Percentiles rank a stretch among this genome's conserved stretches.
Conservation (phyloP, 2,888 invertebrate genomes). For the Elegia similella region DNA sequence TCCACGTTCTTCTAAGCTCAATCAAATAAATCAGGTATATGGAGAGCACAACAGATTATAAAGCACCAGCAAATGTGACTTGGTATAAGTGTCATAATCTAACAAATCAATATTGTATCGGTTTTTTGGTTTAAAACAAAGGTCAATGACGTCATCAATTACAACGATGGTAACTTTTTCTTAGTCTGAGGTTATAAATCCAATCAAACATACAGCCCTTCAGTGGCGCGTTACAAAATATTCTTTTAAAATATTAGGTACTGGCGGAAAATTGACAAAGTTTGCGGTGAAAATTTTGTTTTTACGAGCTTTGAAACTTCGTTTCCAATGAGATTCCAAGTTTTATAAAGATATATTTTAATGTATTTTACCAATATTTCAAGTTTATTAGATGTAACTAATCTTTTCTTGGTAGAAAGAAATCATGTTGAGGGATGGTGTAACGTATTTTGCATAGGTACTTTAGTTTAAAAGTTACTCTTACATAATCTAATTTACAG, state of each 20-base stretch:
- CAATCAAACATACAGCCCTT: too few relatives aligned
- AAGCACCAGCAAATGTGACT: too few relatives aligned
- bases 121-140: too few relatives aligned
- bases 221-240: neutral
- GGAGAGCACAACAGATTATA: too few relatives aligned
- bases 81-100: too few relatives aligned
- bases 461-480: neutral
- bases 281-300: slow-evolving; percentile 40
- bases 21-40: too few relatives aligned
- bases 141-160: too few relatives aligned
- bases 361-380: neutral
- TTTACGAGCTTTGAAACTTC: slow-evolving; percentile 36
- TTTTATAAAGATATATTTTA: slow-evolving; percentile 16
- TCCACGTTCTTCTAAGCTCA: too few relatives aligned
- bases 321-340: slow-evolving; percentile 27
- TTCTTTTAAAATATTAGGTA: slow-evolving; percentile 27
- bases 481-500: too few relatives aligned
- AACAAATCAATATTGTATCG: too few relatives aligned
- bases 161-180: too few relatives aligned
- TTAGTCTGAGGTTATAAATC: too few relatives aligned
- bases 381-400: neutral
- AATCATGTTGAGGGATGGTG: neutral
- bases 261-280: slow-evolving; percentile 42
- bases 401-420: neutral
- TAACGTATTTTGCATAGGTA: neutral